Evolutionary conservation across 2,113 vertebrate species (phyloP), one percentile per base, ranked within the genome.

Genomic region (Calyptomena viridis): DNA sequence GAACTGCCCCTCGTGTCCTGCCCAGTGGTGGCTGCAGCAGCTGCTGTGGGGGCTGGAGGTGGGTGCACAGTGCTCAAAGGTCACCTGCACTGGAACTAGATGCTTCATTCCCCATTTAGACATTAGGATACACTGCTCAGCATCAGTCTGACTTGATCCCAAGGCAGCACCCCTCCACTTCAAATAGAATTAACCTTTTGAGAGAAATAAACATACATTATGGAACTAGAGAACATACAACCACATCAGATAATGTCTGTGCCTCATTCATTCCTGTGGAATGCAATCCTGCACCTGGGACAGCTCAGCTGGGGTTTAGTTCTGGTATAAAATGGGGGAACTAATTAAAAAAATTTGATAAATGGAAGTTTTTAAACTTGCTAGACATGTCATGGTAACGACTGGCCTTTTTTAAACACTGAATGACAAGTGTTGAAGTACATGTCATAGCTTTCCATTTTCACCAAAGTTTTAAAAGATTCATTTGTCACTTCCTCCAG

Each of bases 111-210:
- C 93, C 96, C 94, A 33, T 72, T 92, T 89, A 96, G 96, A 92
- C 92, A 92, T 95, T 96, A 92, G 96, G 95, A 96, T 89, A 93
- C 95, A 93, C 96, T 95, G 92, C 95, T 97, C 92, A 93, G 93
- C 91, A 93, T 95, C 95, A 90, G 93, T 90, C 93, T 96, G 97
- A 94, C 95, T 87, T 87, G 95, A 96, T 96, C 93, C 96, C 97
- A 94, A 94, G 92, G 87, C 78, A 97, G 97, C 73, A 94, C 83
- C 94, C 95, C 84, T 96, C 92, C 93, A 89, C 94, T 96, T 90
- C 88, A 93, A 95, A 93, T 22, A 93, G 96, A 95, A 96, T 97
- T 97, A 97, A 96, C 77, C 79, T 96, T 96, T 96, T 72, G 86
- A 89, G 89, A 64, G 89, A 94, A 95, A 92, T 89, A 94, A 93